Evolutionary conservation across 2,888 invertebrate species (phyloP), one percentile per base, ranked within the genome.

Genomic region (Axea sp.): DNA sequence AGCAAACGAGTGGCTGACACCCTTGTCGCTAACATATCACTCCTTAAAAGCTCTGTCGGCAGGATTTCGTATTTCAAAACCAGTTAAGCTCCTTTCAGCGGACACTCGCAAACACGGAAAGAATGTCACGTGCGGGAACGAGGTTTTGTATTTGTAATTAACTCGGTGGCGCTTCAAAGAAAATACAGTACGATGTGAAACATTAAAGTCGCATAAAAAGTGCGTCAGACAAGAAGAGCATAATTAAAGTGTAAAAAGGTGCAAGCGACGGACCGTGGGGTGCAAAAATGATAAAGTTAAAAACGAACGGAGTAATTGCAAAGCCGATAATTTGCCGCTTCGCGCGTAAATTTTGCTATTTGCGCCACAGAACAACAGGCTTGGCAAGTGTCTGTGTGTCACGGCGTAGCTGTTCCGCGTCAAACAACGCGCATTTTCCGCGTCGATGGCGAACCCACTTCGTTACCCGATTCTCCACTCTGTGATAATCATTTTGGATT

Each of bases 121-220:
- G 51, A 72, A 65, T 72, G 64, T 72, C 64, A 64, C 49, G 64
- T 65, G 72, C 26, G 72, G 64, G 30, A 72, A 64, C 35, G 57
- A 37, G 64, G 72, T 72, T 72, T 72, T 72, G 72, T 72, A 72
- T 72, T 64, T 65, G 59, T 51, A 65, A 72, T 72, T 65, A 72
- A 64, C 64, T 72, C 59, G 51, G 43, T 45, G 41, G 43, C 43
- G 49, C 55, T 62, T 62, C 62, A 71, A 71, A 71, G 71, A 71
- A 71, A 62, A 64, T 37, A 39, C 35, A 47, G 41, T 57, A 57
- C 41, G 57, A 71, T 62, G 35, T 49, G 62, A 57, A 64, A 64
- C 47, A 71, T 53, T 62, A 60, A 69, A 69, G 51, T 45, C 24
- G 26, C 33, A 41, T 35, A 62, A 71, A 71, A 71, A 62, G 45